phyloP scores from a whole-genome alignment of 2,113 vertebrate species.

The Amphiprion ocellaris region DNA sequence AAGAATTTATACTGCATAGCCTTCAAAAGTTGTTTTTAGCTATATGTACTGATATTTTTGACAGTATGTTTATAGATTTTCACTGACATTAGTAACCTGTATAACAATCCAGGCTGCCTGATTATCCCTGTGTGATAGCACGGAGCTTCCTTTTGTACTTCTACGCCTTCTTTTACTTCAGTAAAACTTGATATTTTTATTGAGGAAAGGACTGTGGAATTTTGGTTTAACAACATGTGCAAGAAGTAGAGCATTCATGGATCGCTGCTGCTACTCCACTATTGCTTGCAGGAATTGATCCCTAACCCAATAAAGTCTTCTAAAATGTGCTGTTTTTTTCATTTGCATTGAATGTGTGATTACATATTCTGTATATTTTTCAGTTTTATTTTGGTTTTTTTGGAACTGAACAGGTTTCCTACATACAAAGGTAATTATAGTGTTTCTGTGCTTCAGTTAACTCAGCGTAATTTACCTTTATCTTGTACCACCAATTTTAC shows the following conservation, averaged over 20 bases:
- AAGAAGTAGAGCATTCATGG: slow-evolving; percentile 21
- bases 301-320: background rate
- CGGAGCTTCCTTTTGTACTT: background rate
- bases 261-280: slow-evolving; percentile 18
- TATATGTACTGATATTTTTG: background rate
- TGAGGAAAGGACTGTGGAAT: slow-evolving; percentile 1
- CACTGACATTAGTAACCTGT: slow-evolving; percentile 1
- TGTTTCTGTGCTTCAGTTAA: slow-evolving; percentile 29
- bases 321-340: background rate
- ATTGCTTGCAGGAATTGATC: background rate
- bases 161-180: slow-evolving; percentile 10
- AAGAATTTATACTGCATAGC: background rate
- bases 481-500: slow-evolving; percentile 52
- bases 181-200: slow-evolving; percentile 31
- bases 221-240: slow-evolving; percentile 1
- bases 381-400: background rate
- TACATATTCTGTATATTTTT: background rate
- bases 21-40: background rate
- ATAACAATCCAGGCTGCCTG: background rate
- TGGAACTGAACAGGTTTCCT: background rate
- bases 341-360: background rate
- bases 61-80: slow-evolving; percentile 5
- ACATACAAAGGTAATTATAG: background rate
- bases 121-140: slow-evolving; percentile 9
- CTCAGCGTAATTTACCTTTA: slow-evolving; percentile 50